Percentiles rank a stretch among this genome's conserved stretches.
phyloP scores from a whole-genome alignment of 2,888 invertebrate genomes.

The Bombyx huttoni region DNA sequence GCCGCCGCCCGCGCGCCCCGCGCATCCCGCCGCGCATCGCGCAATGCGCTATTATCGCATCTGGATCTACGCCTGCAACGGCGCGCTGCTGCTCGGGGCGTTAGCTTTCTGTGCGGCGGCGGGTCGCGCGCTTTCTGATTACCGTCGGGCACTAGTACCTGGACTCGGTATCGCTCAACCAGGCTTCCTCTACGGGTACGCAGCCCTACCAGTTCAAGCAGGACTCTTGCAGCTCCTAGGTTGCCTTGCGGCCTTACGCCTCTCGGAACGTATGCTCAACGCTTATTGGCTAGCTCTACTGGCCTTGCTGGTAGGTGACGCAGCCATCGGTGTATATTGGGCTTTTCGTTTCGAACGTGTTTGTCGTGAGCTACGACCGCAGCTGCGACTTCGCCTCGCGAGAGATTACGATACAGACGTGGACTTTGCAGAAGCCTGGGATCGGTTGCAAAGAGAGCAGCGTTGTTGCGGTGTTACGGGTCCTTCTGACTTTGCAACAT shows the following conservation, averaged over 20 bases:
- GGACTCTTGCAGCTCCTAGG: conserved; percentile 81
- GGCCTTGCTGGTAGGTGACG: conserved; percentile 86
- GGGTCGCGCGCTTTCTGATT: conserved; percentile 79
- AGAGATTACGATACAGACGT: conserved; percentile 81
- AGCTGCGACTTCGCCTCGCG: conserved; percentile 72
- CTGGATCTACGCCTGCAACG: conserved; percentile 94
- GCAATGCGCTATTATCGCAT: conserved; percentile 87
- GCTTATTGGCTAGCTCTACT: conserved; percentile 87
- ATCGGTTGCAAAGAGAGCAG: conserved; percentile 80
- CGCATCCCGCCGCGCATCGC: conserved; percentile 72
- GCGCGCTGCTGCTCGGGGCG: conserved; percentile 87
- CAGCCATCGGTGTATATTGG: conserved; percentile 88
- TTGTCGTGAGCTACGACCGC: conserved; percentile 80
- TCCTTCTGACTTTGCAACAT: conserved; percentile 64
- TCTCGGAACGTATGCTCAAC: conserved; percentile 85
- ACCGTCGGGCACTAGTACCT: conserved; percentile 79
- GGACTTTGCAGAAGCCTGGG: conserved; percentile 84
- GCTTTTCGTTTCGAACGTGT: conserved; percentile 84
- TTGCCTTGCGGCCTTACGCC: conserved; percentile 84
- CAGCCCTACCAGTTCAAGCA: conserved; percentile 82
- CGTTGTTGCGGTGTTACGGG: conserved; percentile 86
- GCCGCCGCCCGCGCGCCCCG: conserved; percentile 71
- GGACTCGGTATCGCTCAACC: conserved; percentile 84
- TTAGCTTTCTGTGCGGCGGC: conserved; percentile 85
- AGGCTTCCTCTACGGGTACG: conserved; percentile 87